Conservation (phyloP, 2,888 invertebrate species). For the Lasius platythorax region DNA sequence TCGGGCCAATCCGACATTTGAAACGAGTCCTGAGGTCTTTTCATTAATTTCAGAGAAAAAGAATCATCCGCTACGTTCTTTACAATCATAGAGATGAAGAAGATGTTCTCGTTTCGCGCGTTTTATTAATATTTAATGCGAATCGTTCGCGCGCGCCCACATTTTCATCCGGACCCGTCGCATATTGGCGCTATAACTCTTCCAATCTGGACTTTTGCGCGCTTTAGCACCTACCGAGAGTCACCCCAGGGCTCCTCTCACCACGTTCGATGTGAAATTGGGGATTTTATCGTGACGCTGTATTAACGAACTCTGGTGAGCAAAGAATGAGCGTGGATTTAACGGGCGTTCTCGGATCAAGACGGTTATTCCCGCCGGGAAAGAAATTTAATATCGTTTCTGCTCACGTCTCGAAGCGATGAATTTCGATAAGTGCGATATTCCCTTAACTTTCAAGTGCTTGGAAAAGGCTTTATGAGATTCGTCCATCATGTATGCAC, state of each 20-base stretch:
- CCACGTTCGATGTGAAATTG: constrained; percentile 70
- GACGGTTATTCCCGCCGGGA: constrained; percentile 62
- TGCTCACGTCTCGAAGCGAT: constrained; percentile 63
- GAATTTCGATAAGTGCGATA: constrained; percentile 69
- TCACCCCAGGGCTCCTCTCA: constrained; percentile 52
- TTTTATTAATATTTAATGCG: constrained; percentile 72
- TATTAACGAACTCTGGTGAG: constrained; percentile 74
- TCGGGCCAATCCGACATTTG: constrained; percentile 17
- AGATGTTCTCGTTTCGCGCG: constrained; percentile 47
- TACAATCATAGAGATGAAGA: constrained; percentile 44
- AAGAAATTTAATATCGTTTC: constrained; percentile 76
- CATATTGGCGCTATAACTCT: constrained; percentile 71
- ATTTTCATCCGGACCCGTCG: constrained; percentile 60
- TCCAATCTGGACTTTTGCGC: constrained; percentile 62
- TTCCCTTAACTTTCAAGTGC: constrained; percentile 46
- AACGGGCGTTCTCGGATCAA: constrained; percentile 71
- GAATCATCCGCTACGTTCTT: constrained; percentile 24
- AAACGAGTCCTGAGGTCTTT: constrained; percentile 25
- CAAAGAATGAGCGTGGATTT: constrained; percentile 73
- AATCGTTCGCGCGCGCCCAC: constrained; percentile 34
- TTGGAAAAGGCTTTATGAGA: constrained; percentile 57
- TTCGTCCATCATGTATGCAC: constrained; percentile 46
- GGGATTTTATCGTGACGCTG: constrained; percentile 75
- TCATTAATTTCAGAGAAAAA: constrained; percentile 34
- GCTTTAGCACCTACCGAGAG: constrained; percentile 8